Percentiles rank a stretch among this genome's conserved stretches.
phyloP scores from a whole-genome alignment of 2,888 invertebrate genomes.

The Tetragnatha montana region DNA sequence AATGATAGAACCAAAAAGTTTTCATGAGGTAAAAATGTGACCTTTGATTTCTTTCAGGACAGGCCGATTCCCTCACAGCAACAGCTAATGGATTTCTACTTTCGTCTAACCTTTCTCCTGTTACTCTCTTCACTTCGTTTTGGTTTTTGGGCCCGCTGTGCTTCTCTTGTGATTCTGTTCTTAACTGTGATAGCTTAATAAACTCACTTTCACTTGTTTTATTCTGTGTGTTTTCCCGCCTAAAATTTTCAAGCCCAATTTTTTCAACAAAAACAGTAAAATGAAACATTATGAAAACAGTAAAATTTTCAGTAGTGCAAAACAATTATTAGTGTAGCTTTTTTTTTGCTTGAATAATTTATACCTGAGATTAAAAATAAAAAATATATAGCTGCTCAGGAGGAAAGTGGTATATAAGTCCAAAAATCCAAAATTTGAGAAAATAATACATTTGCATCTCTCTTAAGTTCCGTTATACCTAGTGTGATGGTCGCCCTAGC shows the following conservation, averaged over 20 bases:
- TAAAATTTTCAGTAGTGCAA: neutral
- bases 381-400: too few species aligned
- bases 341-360: neutral
- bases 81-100: constrained; percentile 67
- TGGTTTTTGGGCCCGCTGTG: constrained; percentile 6
- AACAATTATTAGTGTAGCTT: neutral
- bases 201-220: constrained; percentile 20
- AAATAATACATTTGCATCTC: too few species aligned
- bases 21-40: neutral
- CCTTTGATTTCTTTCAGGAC: constrained; percentile 26
- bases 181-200: constrained; percentile 66
- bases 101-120: constrained; percentile 40
- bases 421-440: too few species aligned
- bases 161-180: constrained; percentile 33
- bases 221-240: neutral
- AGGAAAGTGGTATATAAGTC: too few species aligned
- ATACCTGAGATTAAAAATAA: neutral
- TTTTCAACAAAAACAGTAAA: too few species aligned
- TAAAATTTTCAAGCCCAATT: too few species aligned
- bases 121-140: neutral
- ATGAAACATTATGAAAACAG: too few species aligned
- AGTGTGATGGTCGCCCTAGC: too few species aligned
- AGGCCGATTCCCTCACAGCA: constrained; percentile 66
- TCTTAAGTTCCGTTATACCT: too few species aligned
- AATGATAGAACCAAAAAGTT: too few species aligned